Evolutionary conservation across 2,797 vertebrate species (phyloP), one percentile per base, ranked within the genome.

Genomic region (Eurystomus glaucurus): DNA sequence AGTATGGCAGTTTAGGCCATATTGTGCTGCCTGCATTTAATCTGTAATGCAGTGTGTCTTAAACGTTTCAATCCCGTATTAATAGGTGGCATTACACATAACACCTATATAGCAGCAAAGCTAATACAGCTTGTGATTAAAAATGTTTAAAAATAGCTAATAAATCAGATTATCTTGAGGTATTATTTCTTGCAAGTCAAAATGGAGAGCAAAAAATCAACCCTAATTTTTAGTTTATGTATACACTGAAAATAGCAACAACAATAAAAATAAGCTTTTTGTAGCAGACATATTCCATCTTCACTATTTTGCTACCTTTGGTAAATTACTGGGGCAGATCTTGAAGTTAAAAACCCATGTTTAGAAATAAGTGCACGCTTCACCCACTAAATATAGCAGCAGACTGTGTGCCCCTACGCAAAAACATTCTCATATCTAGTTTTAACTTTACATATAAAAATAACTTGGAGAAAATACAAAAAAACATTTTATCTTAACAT

Each of bases 401-500:
- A 98, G 98, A 99, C 99, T 97, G 98, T 99, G 99, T 99, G 99
- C 99, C 99, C 99, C 99, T 99, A 99, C 98, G 99, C 98, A 99
- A 99, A 98, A 99, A 99, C 99, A 99, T 99, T 99, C 99, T 99
- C 98, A 94, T 98, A 99, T 99, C 99, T 99, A 99, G 98, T 98
- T 99, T 99, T 99, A 99, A 99, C 99, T 99, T 99, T 99, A 99
- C 99, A 99, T 99, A 99, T 98, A 99, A 99, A 99, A 99, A 99
- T 98, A 99, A 99, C 98, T 99, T 99, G 98, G 98, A 99, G 99
- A 99, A 99, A 98, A 99, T 99, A 99, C 98, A 99, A 99, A 99
- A 98, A 99, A 99, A 99, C 98, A 98, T 99, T 99, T 98, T 98
- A 98, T 98, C 98, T 99, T 99, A 99, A 99, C 98, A 99, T 99